Evolutionary conservation across 2,888 invertebrate genomes (phyloP).

Genomic region (Yponomeuta plumbellus): DNA sequence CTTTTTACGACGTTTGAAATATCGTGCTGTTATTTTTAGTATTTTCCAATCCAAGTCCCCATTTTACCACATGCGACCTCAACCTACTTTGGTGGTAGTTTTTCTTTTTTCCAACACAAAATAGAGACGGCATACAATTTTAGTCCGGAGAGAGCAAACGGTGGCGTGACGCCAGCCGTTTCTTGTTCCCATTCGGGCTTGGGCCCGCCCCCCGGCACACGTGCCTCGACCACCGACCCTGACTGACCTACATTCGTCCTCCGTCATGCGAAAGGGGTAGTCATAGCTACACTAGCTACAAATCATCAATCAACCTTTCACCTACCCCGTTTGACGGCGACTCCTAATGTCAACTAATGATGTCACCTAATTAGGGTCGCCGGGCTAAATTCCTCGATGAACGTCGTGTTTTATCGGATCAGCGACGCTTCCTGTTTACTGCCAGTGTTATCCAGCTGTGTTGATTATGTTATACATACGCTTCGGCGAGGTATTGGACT

Average conservation of each 20-base stretch:
- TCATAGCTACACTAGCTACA: slow-evolving; percentile 12
- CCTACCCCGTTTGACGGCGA: slow-evolving; percentile 10
- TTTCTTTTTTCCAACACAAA: background rate
- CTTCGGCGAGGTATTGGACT: background rate
- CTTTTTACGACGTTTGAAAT: too few relatives aligned
- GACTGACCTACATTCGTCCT: slow-evolving; percentile 52
- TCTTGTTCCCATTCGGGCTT: slow-evolving; percentile 46
- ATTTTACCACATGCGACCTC: background rate
- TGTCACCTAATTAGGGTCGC: slow-evolving; percentile 11
- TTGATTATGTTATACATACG: background rate
- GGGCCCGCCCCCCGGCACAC: slow-evolving; percentile 43
- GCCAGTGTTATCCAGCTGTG: background rate
- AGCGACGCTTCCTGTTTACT: slow-evolving; percentile 5
- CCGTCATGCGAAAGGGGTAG: slow-evolving; percentile 29
- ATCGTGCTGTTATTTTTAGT: background rate
- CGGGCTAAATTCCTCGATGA: slow-evolving; percentile 3
- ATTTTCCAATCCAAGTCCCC: background rate
- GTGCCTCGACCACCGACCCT: slow-evolving; percentile 30
- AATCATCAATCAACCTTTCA: slow-evolving; percentile 15
- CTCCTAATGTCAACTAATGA: slow-evolving; percentile 10
- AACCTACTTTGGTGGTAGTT: background rate
- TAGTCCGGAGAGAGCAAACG: background rate
- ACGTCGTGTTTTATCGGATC: background rate
- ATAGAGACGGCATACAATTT: background rate
- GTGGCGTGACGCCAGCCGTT: slow-evolving; percentile 8